These are phyloP conservation scores for Chrysochloris asiatica DNA, from an alignment of 2,113 vertebrate species.

Conservation along the genomic window DNA sequence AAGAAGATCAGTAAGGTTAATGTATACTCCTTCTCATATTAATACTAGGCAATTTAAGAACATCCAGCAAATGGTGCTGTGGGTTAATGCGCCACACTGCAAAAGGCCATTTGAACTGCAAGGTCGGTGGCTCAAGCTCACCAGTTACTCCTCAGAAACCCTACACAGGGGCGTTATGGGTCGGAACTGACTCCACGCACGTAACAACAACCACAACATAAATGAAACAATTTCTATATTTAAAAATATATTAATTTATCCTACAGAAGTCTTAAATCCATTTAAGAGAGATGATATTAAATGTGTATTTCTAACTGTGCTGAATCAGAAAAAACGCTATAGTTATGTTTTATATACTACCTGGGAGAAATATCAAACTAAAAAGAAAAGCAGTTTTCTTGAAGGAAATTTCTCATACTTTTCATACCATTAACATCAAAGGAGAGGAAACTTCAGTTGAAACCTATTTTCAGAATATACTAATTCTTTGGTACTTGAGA, in stretches of 20 bases:
- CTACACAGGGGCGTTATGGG: too few relatives aligned
- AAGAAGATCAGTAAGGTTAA: constrained; percentile 52
- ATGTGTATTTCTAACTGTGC: neutral
- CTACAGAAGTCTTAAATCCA: neutral
- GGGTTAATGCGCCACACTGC: too few relatives aligned
- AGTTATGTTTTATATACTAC: neutral
- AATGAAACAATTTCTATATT: neutral
- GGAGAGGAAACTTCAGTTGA: constrained; percentile 26
- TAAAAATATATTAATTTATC: neutral
- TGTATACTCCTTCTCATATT: constrained; percentile 12
- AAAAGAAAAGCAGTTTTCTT: constrained; percentile 13
- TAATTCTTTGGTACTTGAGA: neutral
- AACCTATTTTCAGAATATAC: constrained; percentile 18
- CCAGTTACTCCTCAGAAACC: too few relatives aligned
- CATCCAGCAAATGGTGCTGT: constrained; percentile 19
- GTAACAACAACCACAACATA: neutral
- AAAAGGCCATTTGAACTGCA: too few relatives aligned
- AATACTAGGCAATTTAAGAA: constrained; percentile 21
- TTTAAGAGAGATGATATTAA: constrained; percentile 42
- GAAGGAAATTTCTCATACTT: constrained; percentile 13
- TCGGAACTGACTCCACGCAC: too few relatives aligned
- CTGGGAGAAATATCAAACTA: constrained; percentile 11
- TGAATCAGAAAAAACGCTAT: neutral
- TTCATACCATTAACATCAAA: constrained; percentile 17
- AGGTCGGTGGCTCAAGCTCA: too few relatives aligned